A percentile compares a stretch with the other conserved stretches of the same genome.
These are phyloP conservation scores for Cotesia congregata DNA, from an alignment of 2,888 invertebrate genomes.

Conservation along the genomic window DNA sequence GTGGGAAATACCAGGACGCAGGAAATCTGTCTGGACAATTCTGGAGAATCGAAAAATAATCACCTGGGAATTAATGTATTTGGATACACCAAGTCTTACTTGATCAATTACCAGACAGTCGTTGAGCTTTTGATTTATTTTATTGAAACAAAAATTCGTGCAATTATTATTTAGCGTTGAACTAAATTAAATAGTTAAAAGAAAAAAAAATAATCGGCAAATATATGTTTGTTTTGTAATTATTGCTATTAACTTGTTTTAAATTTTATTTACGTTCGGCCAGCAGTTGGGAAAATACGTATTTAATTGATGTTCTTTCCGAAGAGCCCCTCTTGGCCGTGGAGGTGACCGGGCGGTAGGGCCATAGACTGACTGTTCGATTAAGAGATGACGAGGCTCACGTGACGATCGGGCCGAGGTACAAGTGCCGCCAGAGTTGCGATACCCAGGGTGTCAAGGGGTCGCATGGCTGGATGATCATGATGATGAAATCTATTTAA, in stretches of 20 bases:
- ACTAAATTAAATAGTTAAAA: too few relatives aligned
- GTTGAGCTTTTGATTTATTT: slow-evolving; percentile 18
- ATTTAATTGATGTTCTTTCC: slow-evolving; percentile 70
- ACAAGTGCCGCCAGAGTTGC: slow-evolving; percentile 9
- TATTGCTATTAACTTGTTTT: slow-evolving; percentile 51
- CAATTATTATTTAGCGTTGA: too few relatives aligned
- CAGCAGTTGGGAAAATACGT: slow-evolving; percentile 56
- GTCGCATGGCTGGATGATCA: slow-evolving; percentile 4
- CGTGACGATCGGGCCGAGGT: slow-evolving; percentile 21
- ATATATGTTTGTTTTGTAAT: slow-evolving; percentile 22
- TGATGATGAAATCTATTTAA: background rate
- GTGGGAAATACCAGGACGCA: slow-evolving; percentile 62
- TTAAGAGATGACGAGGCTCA: slow-evolving; percentile 59
- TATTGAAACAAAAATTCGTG: too few relatives aligned
- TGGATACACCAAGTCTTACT: slow-evolving; percentile 66
- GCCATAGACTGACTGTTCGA: slow-evolving; percentile 65
- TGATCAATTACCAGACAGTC: slow-evolving; percentile 67
- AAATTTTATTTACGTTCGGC: slow-evolving; percentile 58
- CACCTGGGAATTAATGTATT: slow-evolving; percentile 34
- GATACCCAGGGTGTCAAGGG: background rate
- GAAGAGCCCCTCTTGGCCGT: slow-evolving; percentile 71
- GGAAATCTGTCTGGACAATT: slow-evolving; percentile 8
- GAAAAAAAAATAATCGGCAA: too few relatives aligned
- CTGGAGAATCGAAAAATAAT: slow-evolving; percentile 21
- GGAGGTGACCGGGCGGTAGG: slow-evolving; percentile 69